Evolutionary conservation across 2,113 vertebrate genomes (phyloP).

Genomic region (Erinaceus europaeus): DNA sequence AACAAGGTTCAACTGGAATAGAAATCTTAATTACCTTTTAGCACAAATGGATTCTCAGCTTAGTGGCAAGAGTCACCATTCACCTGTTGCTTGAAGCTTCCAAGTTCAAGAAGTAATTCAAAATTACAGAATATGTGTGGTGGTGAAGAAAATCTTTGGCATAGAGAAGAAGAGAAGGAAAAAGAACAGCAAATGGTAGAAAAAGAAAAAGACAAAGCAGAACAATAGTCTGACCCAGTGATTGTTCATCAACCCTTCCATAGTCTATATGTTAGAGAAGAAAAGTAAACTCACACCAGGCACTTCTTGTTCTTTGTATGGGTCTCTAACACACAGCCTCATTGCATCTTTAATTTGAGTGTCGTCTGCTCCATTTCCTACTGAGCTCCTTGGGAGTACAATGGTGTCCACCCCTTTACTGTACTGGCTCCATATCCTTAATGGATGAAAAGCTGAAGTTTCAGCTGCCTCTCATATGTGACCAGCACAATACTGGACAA

Average conservation of each 20-base stretch:
- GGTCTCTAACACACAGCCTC: background rate
- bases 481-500: background rate
- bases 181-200: background rate
- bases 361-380: background rate
- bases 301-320: background rate
- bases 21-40: background rate
- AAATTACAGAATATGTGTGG: background rate
- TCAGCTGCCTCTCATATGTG: background rate
- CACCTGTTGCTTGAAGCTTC: background rate
- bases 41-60: background rate
- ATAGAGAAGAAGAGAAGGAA: background rate
- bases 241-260: too few species aligned
- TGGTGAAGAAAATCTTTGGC: conserved; percentile 9
- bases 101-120: background rate
- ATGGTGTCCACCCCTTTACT: background rate
- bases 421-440: background rate
- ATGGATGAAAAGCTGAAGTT: background rate
- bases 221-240: background rate
- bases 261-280: too few species aligned
- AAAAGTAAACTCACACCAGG: background rate
- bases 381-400: background rate
- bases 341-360: fast-evolving
- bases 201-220: background rate
- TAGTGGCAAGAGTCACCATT: background rate
- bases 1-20: background rate